Conservation (phyloP, 2,113 vertebrate species). For the Setophaga petechia region DNA sequence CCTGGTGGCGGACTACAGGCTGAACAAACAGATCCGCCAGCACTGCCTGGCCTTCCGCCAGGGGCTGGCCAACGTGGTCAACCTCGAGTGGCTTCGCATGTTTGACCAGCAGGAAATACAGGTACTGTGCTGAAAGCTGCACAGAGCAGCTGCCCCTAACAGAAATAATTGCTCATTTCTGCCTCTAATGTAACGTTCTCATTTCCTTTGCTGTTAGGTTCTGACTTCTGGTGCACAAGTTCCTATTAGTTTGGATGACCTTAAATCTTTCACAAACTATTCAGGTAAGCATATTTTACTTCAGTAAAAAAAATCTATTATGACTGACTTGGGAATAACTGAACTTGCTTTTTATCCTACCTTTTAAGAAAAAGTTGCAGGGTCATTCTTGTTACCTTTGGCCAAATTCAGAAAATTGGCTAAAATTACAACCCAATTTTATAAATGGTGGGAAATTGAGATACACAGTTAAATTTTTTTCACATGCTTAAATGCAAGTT, state of each 20-base stretch:
- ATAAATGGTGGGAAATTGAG: background rate
- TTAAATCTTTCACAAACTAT: conserved; percentile 97
- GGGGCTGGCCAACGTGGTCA: conserved; percentile 94
- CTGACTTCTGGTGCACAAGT: conserved; percentile 95
- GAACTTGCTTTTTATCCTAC: background rate
- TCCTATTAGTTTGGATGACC: conserved; percentile 93
- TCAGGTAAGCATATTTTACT: conserved; percentile 80
- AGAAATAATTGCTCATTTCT: background rate
- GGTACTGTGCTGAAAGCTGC: conserved; percentile 65
- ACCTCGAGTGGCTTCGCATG: conserved; percentile 97
- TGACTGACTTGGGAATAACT: background rate
- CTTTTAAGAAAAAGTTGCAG: background rate
- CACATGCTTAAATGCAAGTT: background rate
- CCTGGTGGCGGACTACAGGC: conserved; percentile 91
- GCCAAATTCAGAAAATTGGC: background rate
- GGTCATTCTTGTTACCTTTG: background rate
- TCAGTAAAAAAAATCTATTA: background rate
- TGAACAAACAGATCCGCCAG: conserved; percentile 93
- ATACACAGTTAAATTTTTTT: background rate
- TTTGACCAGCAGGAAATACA: conserved; percentile 98
- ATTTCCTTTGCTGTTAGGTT: conserved; percentile 73
- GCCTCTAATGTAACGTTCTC: background rate
- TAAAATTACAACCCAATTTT: background rate
- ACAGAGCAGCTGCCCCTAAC: background rate
- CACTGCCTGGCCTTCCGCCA: conserved; percentile 97